Evolutionary conservation across 2,113 vertebrate genomes (phyloP).

Genomic region (Stercorarius parasiticus): DNA sequence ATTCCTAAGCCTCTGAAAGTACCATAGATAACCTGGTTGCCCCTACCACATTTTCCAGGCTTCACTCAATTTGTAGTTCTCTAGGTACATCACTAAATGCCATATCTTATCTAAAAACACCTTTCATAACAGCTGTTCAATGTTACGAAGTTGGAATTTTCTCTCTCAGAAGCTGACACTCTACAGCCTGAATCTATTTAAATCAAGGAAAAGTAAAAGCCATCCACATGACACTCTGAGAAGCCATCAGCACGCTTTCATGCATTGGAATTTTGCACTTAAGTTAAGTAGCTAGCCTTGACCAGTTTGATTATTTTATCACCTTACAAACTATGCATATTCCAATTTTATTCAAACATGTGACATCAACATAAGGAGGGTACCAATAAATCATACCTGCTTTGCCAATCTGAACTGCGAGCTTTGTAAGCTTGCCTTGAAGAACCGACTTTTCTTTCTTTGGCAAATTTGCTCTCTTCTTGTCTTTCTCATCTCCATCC

Average conservation of each 20-base stretch:
- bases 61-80: background rate
- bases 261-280: background rate
- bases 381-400: slow-evolving; percentile 79
- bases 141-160: background rate
- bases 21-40: background rate
- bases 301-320: too few relatives aligned
- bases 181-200: background rate
- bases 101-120: background rate
- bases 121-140: background rate
- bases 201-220: background rate
- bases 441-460: slow-evolving; percentile 99
- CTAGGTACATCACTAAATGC: background rate
- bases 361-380: background rate
- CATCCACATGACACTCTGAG: background rate
- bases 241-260: background rate
- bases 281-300: too few relatives aligned
- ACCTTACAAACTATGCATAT: background rate
- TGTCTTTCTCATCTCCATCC: slow-evolving; percentile 88
- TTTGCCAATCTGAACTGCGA: slow-evolving; percentile 99
- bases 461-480: slow-evolving; percentile 90
- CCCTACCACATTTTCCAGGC: background rate
- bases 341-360: background rate
- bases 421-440: slow-evolving; percentile 96
- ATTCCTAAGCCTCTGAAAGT: background rate
- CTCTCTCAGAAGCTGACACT: background rate